A percentile compares a stretch with the other conserved stretches of the same genome.
Evolutionary conservation across 1,140 invertebrate genomes (phyloP).

Genomic region (Drosophila sproati): DNA sequence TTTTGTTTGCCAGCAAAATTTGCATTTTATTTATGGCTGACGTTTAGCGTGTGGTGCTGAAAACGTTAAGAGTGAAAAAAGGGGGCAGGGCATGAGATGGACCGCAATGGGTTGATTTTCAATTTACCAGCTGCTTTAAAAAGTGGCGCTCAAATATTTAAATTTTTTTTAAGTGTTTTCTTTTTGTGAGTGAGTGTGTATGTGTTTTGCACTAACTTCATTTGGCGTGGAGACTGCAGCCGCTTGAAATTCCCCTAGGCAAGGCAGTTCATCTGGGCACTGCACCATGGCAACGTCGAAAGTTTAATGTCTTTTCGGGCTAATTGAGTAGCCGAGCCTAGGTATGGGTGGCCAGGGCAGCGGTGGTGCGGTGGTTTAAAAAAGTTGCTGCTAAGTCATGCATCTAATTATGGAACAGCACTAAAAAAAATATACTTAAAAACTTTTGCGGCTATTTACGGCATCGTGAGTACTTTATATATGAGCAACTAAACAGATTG

Average conservation of each 20-base stretch:
- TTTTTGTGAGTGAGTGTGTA: neutral
- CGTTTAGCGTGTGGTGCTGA: slow-evolving; percentile 59
- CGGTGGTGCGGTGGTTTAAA: slow-evolving; percentile 32
- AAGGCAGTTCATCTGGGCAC: slow-evolving; percentile 22
- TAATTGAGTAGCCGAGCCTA: slow-evolving; percentile 68
- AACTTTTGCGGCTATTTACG: slow-evolving; percentile 60
- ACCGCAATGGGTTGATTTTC: slow-evolving; percentile 59
- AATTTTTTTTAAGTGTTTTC: slow-evolving; percentile 23
- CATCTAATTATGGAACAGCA: slow-evolving; percentile 75
- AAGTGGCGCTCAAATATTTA: slow-evolving; percentile 69
- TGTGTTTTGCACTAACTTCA: slow-evolving; percentile 59
- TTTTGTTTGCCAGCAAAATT: slow-evolving; percentile 66
- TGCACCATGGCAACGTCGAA: slow-evolving; percentile 52
- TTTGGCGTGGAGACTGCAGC: slow-evolving; percentile 53
- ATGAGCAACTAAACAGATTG: neutral
- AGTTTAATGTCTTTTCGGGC: slow-evolving; percentile 82
- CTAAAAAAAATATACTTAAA: slow-evolving; percentile 49
- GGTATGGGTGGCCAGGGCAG: neutral
- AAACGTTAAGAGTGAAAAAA: neutral
- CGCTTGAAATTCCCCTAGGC: slow-evolving; percentile 43
- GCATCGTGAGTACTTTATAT: slow-evolving; percentile 29
- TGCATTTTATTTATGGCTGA: slow-evolving; percentile 78
- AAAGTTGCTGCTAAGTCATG: slow-evolving; percentile 74
- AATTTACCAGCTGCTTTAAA: slow-evolving; percentile 71
- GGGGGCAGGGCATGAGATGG: neutral